Evolutionary conservation across 2,113 vertebrate species (phyloP).

Genomic region (Lutjanus erythropterus): DNA sequence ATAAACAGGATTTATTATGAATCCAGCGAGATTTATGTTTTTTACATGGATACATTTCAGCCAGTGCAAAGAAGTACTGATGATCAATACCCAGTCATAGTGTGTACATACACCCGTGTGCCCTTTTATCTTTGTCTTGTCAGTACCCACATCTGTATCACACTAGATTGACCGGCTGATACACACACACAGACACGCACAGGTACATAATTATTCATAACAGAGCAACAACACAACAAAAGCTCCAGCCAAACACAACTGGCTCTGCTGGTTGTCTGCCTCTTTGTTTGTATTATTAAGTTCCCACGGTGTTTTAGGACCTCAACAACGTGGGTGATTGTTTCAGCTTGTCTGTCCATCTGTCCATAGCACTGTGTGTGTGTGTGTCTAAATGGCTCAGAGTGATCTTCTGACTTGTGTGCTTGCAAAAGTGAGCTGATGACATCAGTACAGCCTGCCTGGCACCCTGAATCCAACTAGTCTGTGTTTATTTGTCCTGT

Average conservation of each 20-base stretch:
- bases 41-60: neutral
- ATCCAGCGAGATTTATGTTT: neutral
- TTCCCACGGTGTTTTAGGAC: conserved; percentile 76
- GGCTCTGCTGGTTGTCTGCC: conserved; percentile 65
- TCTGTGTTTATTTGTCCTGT: conserved; percentile 78
- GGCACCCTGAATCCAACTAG: conserved; percentile 58
- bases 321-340: conserved; percentile 75
- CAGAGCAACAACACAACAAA: conserved; percentile 39
- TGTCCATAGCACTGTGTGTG: conserved; percentile 26
- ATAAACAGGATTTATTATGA: neutral
- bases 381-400: conserved; percentile 8
- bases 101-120: neutral
- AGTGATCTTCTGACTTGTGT: conserved; percentile 56
- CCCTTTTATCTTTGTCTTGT: no score
- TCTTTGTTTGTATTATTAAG: conserved; percentile 33
- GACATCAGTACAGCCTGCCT: conserved; percentile 71
- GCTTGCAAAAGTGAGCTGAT: conserved; percentile 62
- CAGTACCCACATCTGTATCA: conserved; percentile 50
- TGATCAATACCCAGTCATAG: neutral
- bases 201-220: conserved; percentile 59
- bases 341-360: conserved; percentile 64
- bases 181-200: conserved; percentile 10
- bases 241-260: conserved; percentile 40
- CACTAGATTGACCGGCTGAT: conserved; percentile 17
- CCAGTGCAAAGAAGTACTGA: no score